Evolutionary conservation across 2,797 vertebrate genomes (phyloP).

Genomic region (Hylomyscus alleni): DNA sequence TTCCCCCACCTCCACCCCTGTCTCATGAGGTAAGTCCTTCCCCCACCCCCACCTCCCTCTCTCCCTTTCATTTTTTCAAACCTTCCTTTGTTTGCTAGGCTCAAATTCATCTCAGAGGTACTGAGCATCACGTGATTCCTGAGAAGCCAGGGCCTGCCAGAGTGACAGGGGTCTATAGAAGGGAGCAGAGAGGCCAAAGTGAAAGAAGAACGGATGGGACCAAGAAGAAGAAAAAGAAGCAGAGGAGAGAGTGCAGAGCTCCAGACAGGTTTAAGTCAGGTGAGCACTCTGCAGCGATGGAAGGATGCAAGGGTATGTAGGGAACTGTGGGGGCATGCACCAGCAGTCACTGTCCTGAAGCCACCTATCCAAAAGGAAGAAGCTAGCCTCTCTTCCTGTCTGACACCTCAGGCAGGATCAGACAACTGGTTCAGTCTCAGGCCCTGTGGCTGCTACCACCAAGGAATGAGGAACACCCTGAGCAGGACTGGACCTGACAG

Average conservation of each 20-base stretch:
- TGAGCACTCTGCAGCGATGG: too few species aligned
- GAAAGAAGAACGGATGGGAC: neutral
- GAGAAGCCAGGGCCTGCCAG: neutral
- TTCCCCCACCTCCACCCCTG: too few species aligned
- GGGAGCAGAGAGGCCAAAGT: neutral
- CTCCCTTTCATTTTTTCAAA: neutral
- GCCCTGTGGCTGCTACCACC: neutral
- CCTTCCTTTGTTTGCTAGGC: neutral
- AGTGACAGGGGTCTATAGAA: neutral
- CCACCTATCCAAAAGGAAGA: too few species aligned
- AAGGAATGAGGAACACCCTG: neutral
- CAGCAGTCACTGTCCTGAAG: neutral
- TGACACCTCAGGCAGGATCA: too few species aligned
- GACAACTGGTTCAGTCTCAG: neutral
- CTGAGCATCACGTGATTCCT: neutral
- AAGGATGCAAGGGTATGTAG: neutral
- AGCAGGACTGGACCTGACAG: neutral
- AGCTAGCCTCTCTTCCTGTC: neutral
- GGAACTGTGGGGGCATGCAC: rapidly evolving
- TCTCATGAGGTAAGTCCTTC: rapidly evolving
- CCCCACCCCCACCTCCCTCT: neutral
- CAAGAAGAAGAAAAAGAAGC: neutral
- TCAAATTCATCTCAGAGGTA: neutral
- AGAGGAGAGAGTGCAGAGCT: rapidly evolving
- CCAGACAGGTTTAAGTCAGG: neutral